Evolutionary conservation across 2,888 invertebrate genomes (phyloP).

Genomic region (Andrena fulva): DNA sequence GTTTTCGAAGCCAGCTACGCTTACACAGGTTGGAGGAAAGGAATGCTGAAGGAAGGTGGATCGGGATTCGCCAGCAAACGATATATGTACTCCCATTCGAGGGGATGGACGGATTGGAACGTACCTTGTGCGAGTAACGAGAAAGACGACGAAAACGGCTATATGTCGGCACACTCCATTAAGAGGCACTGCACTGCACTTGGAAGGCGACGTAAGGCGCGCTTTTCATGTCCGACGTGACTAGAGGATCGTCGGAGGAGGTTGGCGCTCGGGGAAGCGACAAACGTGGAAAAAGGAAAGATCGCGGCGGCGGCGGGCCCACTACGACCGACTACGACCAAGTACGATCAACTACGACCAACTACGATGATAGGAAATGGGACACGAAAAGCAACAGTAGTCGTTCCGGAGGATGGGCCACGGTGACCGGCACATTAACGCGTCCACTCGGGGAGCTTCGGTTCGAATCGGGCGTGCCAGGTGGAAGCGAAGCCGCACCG

Average conservation of each 20-base stretch:
- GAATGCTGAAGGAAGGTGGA: no score
- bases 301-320: not conserved
- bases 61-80: no score
- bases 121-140: conserved; percentile 77
- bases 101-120: conserved; percentile 20
- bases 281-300: conserved; percentile 28
- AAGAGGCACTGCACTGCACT: conserved; percentile 75
- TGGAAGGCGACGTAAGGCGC: conserved; percentile 51
- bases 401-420: conserved; percentile 74
- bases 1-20: not conserved
- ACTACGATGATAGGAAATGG: conserved; percentile 32
- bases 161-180: conserved; percentile 72
- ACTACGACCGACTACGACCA: not conserved
- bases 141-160: conserved; percentile 73
- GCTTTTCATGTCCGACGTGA: conserved; percentile 67
- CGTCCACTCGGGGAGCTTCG: conserved; percentile 79
- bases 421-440: conserved; percentile 83
- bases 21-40: not conserved
- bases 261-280: conserved; percentile 23
- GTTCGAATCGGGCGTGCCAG: conserved; percentile 78
- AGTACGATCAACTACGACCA: conserved; percentile 6
- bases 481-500: conserved; percentile 64
- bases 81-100: not conserved
- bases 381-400: conserved; percentile 61
- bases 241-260: conserved; percentile 36